These are phyloP conservation scores for Thaumetopoea pityocampa DNA, from an alignment of 1,140 invertebrate species.

Conservation along the genomic window DNA sequence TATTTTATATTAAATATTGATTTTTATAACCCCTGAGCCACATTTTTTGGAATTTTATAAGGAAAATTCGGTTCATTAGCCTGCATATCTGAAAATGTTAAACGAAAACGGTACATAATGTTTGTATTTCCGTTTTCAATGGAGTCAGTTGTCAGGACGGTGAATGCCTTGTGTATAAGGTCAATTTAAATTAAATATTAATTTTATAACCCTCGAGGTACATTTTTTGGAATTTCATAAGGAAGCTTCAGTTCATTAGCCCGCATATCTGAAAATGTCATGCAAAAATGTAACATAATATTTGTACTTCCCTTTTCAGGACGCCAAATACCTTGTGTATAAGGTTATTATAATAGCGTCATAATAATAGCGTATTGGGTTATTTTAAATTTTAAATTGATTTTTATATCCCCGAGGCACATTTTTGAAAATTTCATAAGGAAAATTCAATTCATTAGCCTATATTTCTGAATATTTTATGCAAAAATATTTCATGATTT, in stretches of 20 bases:
- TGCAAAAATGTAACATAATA: conserved; percentile 6
- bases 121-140: too few relatives aligned
- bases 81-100: conserved; percentile 2
- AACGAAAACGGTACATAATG: conserved; percentile 1
- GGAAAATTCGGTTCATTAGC: conserved; percentile 14
- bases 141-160: too few relatives aligned
- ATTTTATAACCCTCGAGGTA: conserved; percentile 11
- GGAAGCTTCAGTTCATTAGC: conserved; percentile 13
- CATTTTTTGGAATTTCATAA: conserved; percentile 10
- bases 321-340: too few relatives aligned
- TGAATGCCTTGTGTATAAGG: too few relatives aligned
- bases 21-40: conserved; percentile 10
- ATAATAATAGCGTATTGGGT: conserved; percentile 21
- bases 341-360: too few relatives aligned
- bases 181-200: conserved; percentile 29
- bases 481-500: conserved; percentile 7
- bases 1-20: conserved; percentile 29
- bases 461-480: conserved; percentile 1
- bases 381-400: conserved; percentile 25
- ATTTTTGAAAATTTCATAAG: conserved; percentile 10
- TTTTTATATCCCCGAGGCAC: conserved; percentile 10
- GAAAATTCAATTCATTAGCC: conserved; percentile 14
- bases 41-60: conserved; percentile 10
- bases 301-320: too few relatives aligned
- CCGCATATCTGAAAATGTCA: conserved; percentile 2